Conservation (phyloP, 2,888 invertebrate species). For the Parnassius smintheus region DNA sequence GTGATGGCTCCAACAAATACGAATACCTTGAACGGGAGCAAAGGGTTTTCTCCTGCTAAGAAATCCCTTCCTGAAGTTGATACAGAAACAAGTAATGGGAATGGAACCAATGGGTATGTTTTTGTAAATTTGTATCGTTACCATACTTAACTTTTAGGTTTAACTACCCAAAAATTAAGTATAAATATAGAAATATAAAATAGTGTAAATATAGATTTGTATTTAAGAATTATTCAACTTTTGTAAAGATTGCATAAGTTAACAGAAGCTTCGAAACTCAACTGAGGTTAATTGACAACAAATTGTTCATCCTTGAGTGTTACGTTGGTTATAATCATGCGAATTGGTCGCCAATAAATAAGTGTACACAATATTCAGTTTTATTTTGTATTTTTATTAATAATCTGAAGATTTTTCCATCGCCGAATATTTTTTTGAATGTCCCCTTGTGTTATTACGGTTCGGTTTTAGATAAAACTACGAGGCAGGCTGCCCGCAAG, state of each 20-base stretch:
- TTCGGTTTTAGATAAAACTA: neutral
- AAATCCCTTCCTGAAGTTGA: constrained; percentile 67
- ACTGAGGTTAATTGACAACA: constrained; percentile 33
- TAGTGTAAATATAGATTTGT: neutral
- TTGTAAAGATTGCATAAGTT: constrained; percentile 16
- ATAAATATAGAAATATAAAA: too few species aligned
- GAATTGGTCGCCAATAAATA: constrained; percentile 6
- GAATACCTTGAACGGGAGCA: constrained; percentile 54
- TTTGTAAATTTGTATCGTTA: neutral
- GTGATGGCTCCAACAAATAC: constrained; percentile 73
- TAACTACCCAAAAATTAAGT: too few species aligned
- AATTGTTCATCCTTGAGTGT: constrained; percentile 27
- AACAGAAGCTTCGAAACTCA: constrained; percentile 23
- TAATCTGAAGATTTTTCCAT: too few species aligned
- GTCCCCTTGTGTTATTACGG: neutral
- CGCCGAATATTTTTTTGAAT: neutral
- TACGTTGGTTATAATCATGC: constrained; percentile 3
- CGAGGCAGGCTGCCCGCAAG: neutral
- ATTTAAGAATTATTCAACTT: constrained; percentile 9
- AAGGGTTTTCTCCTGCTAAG: constrained; percentile 55
- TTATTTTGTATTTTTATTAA: too few species aligned
- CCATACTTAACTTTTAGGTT: neutral
- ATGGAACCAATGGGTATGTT: constrained; percentile 47
- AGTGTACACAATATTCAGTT: too few species aligned
- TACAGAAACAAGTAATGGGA: constrained; percentile 54